Conservation (phyloP, 2,888 invertebrate genomes). For the Spodoptera littoralis region DNA sequence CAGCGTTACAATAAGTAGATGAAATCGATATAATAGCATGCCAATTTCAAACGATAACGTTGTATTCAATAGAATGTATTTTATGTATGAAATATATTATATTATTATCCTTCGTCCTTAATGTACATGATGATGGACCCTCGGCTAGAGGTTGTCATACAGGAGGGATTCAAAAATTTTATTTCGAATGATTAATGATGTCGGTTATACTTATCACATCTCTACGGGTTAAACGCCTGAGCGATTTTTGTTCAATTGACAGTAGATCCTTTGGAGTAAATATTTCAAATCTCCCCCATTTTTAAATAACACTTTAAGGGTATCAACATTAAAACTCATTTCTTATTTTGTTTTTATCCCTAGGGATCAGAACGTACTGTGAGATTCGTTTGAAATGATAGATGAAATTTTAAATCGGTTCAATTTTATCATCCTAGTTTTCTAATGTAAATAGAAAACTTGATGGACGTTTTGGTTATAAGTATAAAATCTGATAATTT, state of each 20-base stretch:
- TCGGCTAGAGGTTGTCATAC: conserved; percentile 58
- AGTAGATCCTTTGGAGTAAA: conserved; percentile 75
- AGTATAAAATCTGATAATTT: too few relatives aligned
- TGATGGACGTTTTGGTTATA: too few relatives aligned
- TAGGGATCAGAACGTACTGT: conserved; percentile 63
- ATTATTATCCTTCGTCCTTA: conserved; percentile 38
- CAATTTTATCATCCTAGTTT: too few relatives aligned
- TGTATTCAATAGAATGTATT: conserved; percentile 28
- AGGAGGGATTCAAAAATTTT: conserved; percentile 66
- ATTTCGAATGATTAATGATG: conserved; percentile 84
- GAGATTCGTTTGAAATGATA: conserved; percentile 67
- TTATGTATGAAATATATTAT: conserved; percentile 21
- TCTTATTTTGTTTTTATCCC: conserved; percentile 72
- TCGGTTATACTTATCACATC: conserved; percentile 60
- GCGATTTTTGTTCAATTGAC: conserved; percentile 82
- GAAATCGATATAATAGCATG: too few relatives aligned
- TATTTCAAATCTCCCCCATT: conserved; percentile 64
- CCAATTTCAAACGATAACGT: conserved; percentile 12
- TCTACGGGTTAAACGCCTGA: conserved; percentile 71
- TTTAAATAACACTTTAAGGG: conserved; percentile 73
- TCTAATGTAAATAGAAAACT: too few relatives aligned
- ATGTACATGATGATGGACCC: conserved; percentile 51
- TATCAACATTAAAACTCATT: conserved; percentile 66
- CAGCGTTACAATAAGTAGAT: too few relatives aligned
- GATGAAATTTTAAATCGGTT: conserved; percentile 61